Percentiles rank a stretch among this genome's conserved stretches.
Conservation (phyloP, 2,888 invertebrate genomes). For the Nasonia oneida region DNA sequence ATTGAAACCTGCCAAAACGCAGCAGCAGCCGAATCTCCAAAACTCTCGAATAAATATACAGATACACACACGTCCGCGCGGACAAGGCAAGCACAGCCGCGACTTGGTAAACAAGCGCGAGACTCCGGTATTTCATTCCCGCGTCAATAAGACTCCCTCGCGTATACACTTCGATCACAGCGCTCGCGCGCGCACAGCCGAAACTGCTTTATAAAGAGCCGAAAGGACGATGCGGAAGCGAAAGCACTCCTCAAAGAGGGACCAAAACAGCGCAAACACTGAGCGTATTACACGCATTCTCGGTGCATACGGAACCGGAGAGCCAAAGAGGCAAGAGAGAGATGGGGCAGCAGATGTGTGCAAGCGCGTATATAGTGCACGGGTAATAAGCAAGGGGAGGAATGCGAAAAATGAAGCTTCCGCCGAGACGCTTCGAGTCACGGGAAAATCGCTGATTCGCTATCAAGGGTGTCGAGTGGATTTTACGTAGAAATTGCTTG, state of each 20-base stretch:
- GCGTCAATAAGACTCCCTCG: neutral
- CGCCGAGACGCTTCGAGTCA: neutral
- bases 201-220: constrained; percentile 9
- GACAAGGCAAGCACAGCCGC: neutral
- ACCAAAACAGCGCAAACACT: constrained; percentile 48
- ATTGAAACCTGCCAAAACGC: constrained; percentile 45
- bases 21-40: neutral
- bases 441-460: neutral
- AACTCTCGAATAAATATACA: neutral
- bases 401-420: constrained; percentile 48
- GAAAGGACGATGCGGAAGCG: neutral
- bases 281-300: constrained; percentile 50
- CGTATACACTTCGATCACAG: neutral
- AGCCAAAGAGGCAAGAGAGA: neutral
- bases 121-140: constrained; percentile 10
- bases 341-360: neutral
- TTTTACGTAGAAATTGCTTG: neutral
- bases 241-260: constrained; percentile 54
- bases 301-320: constrained; percentile 1
- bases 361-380: too few relatives aligned
- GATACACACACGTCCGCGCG: neutral
- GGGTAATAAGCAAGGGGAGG: neutral
- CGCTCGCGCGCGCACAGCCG: neutral
- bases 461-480: neutral
- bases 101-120: neutral